Evolutionary conservation across 2,888 invertebrate genomes (phyloP).

Genomic region (Epistrophe grossulariae): DNA sequence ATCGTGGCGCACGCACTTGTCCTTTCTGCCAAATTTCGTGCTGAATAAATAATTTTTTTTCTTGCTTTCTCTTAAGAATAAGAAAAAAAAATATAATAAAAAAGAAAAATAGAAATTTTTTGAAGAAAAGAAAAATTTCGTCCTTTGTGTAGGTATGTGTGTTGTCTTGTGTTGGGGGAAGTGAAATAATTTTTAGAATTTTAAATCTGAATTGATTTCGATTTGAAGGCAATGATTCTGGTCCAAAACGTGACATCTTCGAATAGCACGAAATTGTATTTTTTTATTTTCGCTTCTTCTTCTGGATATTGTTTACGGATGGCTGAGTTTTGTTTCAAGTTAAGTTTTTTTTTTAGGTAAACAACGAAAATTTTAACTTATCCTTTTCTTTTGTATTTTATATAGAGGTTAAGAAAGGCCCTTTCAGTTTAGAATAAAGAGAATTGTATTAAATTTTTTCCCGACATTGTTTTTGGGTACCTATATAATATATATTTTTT

Average conservation of each 20-base stretch:
- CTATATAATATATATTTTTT: background rate
- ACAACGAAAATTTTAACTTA: conserved; percentile 20
- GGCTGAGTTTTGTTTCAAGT: conserved; percentile 45
- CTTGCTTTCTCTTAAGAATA: conserved; percentile 23
- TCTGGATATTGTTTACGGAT: conserved; percentile 61
- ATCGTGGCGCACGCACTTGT: conserved; percentile 52
- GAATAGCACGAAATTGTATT: conserved; percentile 57
- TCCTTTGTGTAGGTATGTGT: conserved; percentile 32
- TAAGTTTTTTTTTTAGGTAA: conserved; percentile 37
- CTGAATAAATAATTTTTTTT: conserved; percentile 55
- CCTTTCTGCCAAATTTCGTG: conserved; percentile 11
- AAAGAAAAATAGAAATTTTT: background rate
- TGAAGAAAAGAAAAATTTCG: background rate
- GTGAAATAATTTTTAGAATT: conserved; percentile 56
- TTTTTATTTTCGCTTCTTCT: conserved; percentile 24
- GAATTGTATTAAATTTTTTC: background rate
- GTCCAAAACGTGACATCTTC: conserved; percentile 65
- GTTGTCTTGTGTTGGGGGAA: conserved; percentile 9
- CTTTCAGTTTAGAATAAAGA: background rate
- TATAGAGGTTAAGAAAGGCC: background rate
- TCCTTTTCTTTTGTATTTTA: conserved; percentile 26
- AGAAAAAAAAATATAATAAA: conserved; percentile 34
- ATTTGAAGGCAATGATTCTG: conserved; percentile 63
- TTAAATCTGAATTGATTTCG: conserved; percentile 70
- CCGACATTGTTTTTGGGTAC: background rate